phyloP scores from a whole-genome alignment of 2,888 invertebrate species.

The Odontocerum albicorne region DNA sequence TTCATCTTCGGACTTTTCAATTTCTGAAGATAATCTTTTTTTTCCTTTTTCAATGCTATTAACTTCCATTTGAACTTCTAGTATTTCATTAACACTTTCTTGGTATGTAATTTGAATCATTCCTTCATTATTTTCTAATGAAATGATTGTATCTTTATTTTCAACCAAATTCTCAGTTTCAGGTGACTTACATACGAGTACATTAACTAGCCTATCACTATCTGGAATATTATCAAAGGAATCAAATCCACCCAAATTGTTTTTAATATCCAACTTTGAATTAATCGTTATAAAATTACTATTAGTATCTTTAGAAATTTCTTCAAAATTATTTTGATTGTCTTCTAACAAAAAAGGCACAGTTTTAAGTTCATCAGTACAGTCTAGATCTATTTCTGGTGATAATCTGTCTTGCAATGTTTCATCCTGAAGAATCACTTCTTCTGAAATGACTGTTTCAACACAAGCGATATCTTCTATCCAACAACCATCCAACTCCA shows the following conservation, averaged over 20 bases:
- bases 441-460: conserved; percentile 53
- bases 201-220: no score
- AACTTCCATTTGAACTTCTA: no score
- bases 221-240: no score
- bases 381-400: conserved; percentile 6
- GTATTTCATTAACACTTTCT: no score
- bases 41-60: neutral
- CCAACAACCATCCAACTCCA: conserved; percentile 46
- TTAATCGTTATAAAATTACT: conserved; percentile 24
- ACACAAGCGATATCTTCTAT: conserved; percentile 53
- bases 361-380: conserved; percentile 9
- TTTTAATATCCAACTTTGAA: neutral
- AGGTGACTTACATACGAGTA: no score
- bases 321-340: conserved; percentile 10
- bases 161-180: no score
- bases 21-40: neutral
- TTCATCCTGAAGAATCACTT: conserved; percentile 48
- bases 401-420: conserved; percentile 39
- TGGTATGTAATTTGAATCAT: no score
- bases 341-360: conserved; percentile 8
- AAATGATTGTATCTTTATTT: no score
- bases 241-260: no score
- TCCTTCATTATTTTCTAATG: no score
- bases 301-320: conserved; percentile 29
- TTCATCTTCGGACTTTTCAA: neutral